Percentiles rank a stretch among this genome's conserved stretches.
Conservation (phyloP, 2,113 vertebrate genomes). For the Carollia perspicillata region DNA sequence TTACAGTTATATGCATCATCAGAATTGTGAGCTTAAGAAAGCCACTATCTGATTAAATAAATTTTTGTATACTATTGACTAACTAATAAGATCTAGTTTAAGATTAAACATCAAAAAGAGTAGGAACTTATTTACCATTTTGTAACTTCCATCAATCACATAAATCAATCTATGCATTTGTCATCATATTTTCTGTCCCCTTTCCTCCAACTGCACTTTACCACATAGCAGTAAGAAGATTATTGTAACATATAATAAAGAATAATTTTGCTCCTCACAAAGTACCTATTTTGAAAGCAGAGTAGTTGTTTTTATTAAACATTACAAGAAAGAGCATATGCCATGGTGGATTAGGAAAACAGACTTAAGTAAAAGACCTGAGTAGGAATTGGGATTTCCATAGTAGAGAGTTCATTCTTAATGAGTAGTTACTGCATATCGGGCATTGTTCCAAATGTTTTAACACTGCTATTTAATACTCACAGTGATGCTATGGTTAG, state of each 20-base stretch:
- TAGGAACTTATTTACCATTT: neutral
- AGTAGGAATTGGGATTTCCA: neutral
- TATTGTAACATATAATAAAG: neutral
- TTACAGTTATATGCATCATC: neutral
- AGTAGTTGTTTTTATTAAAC: neutral
- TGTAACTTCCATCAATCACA: neutral
- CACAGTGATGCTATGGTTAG: neutral
- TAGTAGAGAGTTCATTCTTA: neutral
- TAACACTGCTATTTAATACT: neutral
- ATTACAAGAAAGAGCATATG: neutral
- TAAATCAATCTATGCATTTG: neutral
- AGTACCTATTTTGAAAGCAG: neutral
- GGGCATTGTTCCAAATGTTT: neutral
- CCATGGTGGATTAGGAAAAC: neutral
- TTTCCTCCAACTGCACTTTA: neutral
- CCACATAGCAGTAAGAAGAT: neutral
- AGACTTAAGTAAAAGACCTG: neutral
- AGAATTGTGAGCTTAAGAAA: neutral
- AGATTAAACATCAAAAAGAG: neutral
- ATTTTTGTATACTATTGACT: neutral
- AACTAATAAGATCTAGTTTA: neutral
- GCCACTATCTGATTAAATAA: neutral
- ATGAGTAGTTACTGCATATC: neutral
- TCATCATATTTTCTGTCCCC: neutral
- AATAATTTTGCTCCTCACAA: neutral